Base-by-base conservation (phyloP, 2,888 invertebrate species). In the Camponotus fellah region DNA sequence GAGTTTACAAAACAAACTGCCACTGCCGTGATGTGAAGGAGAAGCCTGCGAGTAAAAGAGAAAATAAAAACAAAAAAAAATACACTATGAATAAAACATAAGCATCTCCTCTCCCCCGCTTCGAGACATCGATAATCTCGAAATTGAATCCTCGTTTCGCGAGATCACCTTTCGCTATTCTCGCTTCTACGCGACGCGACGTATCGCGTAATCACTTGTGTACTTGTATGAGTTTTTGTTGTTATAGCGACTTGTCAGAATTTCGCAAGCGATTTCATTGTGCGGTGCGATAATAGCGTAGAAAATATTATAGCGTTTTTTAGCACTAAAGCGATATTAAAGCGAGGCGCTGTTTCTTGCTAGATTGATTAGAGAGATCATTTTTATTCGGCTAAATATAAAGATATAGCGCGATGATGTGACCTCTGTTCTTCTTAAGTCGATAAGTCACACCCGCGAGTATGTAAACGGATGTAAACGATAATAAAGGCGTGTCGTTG, bases 1-100 rank as follows among this genome's bases (percentile, higher is more conserved):
- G 17, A 56, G 46, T 46, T 81, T 58, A 53, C 53, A 14, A 80
- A 83, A 60, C 74, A 60, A 83, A 80, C 81, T n/a, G 53, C 64
- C 81, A 83, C 83, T 83, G 83, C 83, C 83, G 80, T 66, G 26
- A 80, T 6, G 26, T 26, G 21, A 65, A 66, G 49, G n/a, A 58
- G 37, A 66, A 82, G 56, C 53, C 40, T 64, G 26, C 34, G 14
- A 60, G 34, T 4, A 40, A 8, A 49, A 53, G n/a, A 53, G 53
- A n/a, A 53, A 53, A 53, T n/a, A 53, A 53, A 53, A 53, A 53
- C n/a, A 40, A 46, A 17, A 21, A 12, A 49, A 64, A 14, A 53
- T n/a, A 56, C n/a, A 21, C 37, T 32, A 26, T 1, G 32, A 81
- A 79, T n/a, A 53, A 46, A 53, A 64, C 17, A 32, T n/a, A 60